These are phyloP conservation scores for Anolis carolinensis DNA, from an alignment of 2,113 vertebrate genomes.

Conservation along the genomic window DNA sequence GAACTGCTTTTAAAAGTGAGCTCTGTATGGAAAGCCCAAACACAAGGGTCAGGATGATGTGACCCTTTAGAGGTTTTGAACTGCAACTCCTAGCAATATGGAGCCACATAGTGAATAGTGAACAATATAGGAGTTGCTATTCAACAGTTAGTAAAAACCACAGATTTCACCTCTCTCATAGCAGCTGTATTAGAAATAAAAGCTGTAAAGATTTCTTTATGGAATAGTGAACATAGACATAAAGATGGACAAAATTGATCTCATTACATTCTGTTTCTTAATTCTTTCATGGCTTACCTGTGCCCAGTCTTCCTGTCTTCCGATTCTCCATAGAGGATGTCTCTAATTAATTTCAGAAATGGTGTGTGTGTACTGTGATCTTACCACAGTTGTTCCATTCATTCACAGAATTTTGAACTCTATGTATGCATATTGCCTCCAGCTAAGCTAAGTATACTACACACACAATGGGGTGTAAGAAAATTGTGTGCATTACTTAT, in stretches of 20 bases:
- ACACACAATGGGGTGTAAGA: background rate
- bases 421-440: background rate
- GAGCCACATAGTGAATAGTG: too few relatives aligned
- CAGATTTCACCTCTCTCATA: too few relatives aligned
- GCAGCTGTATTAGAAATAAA: too few relatives aligned
- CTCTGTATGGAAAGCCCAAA: background rate
- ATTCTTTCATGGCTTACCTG: background rate
- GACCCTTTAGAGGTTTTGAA: too few relatives aligned
- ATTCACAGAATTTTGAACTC: background rate
- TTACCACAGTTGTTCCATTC: slow-evolving; percentile 1
- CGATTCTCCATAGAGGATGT: slow-evolving; percentile 1
- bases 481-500: background rate
- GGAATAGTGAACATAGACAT: too few relatives aligned
- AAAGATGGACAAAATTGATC: slow-evolving; percentile 2
- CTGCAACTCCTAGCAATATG: too few relatives aligned
- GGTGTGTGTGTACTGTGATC: background rate
- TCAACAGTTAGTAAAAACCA: too few relatives aligned
- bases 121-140: too few relatives aligned
- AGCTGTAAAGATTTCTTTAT: too few relatives aligned
- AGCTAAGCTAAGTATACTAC: background rate
- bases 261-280: slow-evolving; percentile 15
- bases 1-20: background rate
- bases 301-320: slow-evolving; percentile 1
- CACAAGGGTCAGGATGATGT: background rate
- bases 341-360: slow-evolving; percentile 25